Conservation (phyloP, 2,888 invertebrate genomes). For the Cremastinae sp. region DNA sequence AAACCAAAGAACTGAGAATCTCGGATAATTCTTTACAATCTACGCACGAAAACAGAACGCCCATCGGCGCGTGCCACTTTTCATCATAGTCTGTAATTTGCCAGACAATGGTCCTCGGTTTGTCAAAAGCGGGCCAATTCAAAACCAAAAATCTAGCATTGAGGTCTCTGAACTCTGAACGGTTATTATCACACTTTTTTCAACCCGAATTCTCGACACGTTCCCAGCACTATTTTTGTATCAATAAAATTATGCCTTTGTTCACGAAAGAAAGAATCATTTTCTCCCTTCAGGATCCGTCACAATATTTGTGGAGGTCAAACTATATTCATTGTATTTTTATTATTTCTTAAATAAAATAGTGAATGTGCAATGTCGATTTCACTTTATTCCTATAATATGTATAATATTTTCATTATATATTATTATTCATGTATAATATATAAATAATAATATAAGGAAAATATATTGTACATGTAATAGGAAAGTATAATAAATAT, state of each 20-base stretch:
- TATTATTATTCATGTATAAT: too few relatives aligned
- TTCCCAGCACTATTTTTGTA: constrained; percentile 24
- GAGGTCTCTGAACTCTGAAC: constrained; percentile 61
- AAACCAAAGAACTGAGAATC: constrained; percentile 14
- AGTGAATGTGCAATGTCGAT: too few relatives aligned
- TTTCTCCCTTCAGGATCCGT: background rate
- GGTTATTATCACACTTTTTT: constrained; percentile 17
- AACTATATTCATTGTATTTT: too few relatives aligned
- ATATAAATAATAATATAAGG: too few relatives aligned
- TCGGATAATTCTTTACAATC: constrained; percentile 62
- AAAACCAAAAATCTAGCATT: constrained; percentile 71
- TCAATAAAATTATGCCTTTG: too few relatives aligned
- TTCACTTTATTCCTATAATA: too few relatives aligned
- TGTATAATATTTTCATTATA: too few relatives aligned
- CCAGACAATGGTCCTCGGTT: constrained; percentile 64
- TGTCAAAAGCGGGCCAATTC: constrained; percentile 77
- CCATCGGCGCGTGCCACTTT: constrained; percentile 71
- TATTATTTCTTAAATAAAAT: too few relatives aligned
- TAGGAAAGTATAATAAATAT: too few relatives aligned
- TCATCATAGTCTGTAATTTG: constrained; percentile 70
- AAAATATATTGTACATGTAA: too few relatives aligned
- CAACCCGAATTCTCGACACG: constrained; percentile 1
- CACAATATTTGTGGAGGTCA: background rate
- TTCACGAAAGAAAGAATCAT: background rate
- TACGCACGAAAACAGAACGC: constrained; percentile 72